Percentiles rank a stretch among this genome's conserved stretches.
Evolutionary conservation across 2,113 vertebrate species (phyloP).

Genomic region (Ailuropoda melanoleuca): DNA sequence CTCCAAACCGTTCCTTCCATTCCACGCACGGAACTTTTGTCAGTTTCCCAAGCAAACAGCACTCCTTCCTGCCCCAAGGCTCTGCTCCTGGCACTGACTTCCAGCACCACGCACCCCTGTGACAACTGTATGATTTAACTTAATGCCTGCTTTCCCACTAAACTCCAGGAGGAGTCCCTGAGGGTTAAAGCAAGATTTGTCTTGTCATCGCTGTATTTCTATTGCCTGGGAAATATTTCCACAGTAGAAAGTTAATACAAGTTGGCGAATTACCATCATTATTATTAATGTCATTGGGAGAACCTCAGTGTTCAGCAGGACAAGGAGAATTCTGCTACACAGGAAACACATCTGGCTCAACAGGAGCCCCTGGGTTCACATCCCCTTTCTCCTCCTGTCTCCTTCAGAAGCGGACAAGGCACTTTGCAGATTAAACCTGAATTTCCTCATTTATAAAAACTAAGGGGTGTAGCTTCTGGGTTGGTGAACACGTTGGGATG

Average conservation of each 20-base stretch:
- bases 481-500: not conserved
- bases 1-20: not conserved
- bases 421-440: not conserved
- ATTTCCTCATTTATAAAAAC: not conserved
- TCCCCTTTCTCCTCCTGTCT: not conserved
- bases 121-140: not conserved
- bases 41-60: not conserved
- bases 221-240: not conserved
- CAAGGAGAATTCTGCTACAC: not conserved
- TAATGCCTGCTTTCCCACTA: not conserved
- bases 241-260: not conserved
- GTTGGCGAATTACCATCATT: not conserved
- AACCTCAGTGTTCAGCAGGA: not conserved
- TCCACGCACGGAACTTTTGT: not conserved
- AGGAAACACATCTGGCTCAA: not conserved
- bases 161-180: not conserved
- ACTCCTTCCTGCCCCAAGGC: not conserved
- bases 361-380: not conserved
- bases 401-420: not conserved
- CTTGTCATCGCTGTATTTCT: not conserved
- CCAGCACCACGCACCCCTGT: not conserved
- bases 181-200: not conserved
- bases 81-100: not conserved
- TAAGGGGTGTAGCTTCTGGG: not conserved
- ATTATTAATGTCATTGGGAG: not conserved